phyloP scores from a whole-genome alignment of 2,797 vertebrate genomes.

The Danio albolineatus region DNA sequence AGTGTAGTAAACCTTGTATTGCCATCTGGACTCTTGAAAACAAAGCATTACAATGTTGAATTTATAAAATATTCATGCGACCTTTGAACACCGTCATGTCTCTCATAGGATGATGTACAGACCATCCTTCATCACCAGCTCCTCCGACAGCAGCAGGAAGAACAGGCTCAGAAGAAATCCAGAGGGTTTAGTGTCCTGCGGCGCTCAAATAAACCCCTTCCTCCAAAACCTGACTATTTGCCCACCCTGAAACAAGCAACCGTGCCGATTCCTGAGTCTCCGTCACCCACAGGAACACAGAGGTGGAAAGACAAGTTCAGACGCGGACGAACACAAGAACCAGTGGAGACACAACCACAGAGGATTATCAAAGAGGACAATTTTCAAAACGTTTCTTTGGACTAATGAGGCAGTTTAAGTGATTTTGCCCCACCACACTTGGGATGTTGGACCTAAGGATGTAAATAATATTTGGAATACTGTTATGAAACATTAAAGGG shows the following conservation, averaged over 20 bases:
- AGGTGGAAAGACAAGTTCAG: conserved; percentile 76
- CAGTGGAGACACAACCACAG: conserved; percentile 33
- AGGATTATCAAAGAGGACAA: conserved; percentile 41
- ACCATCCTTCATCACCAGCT: conserved; percentile 80
- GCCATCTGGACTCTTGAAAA: conserved; percentile 55
- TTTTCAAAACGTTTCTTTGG: conserved; percentile 75
- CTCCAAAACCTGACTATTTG: conserved; percentile 60
- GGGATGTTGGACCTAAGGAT: background rate
- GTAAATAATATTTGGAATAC: conserved; percentile 12
- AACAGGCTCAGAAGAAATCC: conserved; percentile 72
- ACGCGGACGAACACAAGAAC: conserved; percentile 59
- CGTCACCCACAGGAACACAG: conserved; percentile 43
- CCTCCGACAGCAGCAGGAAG: conserved; percentile 76
- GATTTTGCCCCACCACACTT: background rate
- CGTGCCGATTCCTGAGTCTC: background rate
- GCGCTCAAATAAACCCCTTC: conserved; percentile 54
- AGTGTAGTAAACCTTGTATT: conserved; percentile 22
- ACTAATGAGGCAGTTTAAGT: conserved; percentile 62
- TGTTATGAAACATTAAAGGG: background rate
- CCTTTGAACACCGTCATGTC: too few species aligned
- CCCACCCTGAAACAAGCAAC: background rate
- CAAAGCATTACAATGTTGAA: too few species aligned
- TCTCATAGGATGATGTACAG: conserved; percentile 83
- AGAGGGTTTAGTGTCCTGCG: conserved; percentile 69
- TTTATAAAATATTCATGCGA: too few species aligned